These are phyloP conservation scores for Rana temporaria DNA, from an alignment of 2,113 vertebrate species.

Conservation along the genomic window DNA sequence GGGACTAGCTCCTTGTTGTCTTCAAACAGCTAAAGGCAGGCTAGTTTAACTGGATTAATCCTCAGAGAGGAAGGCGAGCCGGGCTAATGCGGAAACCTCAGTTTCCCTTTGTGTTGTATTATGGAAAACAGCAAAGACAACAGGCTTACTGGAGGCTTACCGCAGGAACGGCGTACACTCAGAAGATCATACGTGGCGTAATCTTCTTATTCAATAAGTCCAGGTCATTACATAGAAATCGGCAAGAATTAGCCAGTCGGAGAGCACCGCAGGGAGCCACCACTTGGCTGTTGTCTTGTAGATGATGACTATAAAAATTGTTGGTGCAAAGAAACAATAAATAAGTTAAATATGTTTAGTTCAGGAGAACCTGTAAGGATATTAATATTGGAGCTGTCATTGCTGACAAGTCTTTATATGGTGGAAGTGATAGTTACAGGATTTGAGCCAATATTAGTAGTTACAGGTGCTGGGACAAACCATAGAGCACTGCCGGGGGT, in stretches of 20 bases:
- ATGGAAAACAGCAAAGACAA: slow-evolving; percentile 66
- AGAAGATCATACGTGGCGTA: slow-evolving; percentile 57
- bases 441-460: no score
- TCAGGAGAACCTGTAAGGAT: neutral
- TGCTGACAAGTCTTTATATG: neutral
- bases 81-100: slow-evolving; percentile 61
- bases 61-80: slow-evolving; percentile 53
- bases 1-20: neutral
- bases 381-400: neutral
- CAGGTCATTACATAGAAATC: slow-evolving; percentile 39
- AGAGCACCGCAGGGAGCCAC: neutral
- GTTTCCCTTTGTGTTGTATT: slow-evolving; percentile 61
- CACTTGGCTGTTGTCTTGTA: neutral
- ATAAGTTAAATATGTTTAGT: no score
- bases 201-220: slow-evolving; percentile 58
- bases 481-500: no score
- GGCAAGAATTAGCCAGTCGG: slow-evolving; percentile 20
- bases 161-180: slow-evolving; percentile 57
- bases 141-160: slow-evolving; percentile 69
- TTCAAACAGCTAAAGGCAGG: slow-evolving; percentile 14
- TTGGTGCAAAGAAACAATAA: no score
- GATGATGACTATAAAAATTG: no score
- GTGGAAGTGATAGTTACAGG: neutral
- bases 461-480: no score
- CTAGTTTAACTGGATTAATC: slow-evolving; percentile 58